Base-by-base conservation (phyloP, 2,113 vertebrate genomes). In the Rana temporaria region DNA sequence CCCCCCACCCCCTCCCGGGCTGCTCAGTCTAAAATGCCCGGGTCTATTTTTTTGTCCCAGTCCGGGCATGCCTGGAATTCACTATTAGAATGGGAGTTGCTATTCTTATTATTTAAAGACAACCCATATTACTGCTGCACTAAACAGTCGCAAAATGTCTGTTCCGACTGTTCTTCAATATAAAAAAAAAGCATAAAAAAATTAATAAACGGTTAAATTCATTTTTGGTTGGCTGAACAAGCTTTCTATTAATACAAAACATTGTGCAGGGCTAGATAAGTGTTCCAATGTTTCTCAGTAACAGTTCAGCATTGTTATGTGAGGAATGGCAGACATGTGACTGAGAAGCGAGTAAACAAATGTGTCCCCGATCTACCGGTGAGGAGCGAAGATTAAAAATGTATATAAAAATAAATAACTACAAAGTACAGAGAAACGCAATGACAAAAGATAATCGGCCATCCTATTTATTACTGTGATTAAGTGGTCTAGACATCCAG, bases 261-360 rank as follows among this genome's bases (percentile, higher is more conserved):
- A 78, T 48, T 83, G 64, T 17, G 0, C 20, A 26, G 77, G 14
- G 56, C 82, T 81, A 48, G 34, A 24, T 71, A 6, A 81, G 0
- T 0, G 55, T 80, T 72, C 52, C 87, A 86, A 0, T 16, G 56
- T 70, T 85, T 84, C 77, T 56, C 0, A 0, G 69, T 67, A 68
- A 38, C 84, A 79, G 73, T 85, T 87, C 86, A 84, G 42, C 68
- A 79, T 69, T 84, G 62, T 55, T 78, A 56, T 79, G 70, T 86
- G 84, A 71, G 82, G 84, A 85, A 88, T 86, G 84, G 77, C 85
- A 88, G 85, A 83, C 84, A 80, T 69, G 85, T 84, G 78, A 77
- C 48, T 42, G 82, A 14, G 87, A 89, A 86, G 75, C 30, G 86
- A 86, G 88, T 87, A 88, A 92, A 88, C 89, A 88, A 87, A 85